phyloP scores from a whole-genome alignment of 2,113 vertebrate genomes.

The Panthera uncia region DNA sequence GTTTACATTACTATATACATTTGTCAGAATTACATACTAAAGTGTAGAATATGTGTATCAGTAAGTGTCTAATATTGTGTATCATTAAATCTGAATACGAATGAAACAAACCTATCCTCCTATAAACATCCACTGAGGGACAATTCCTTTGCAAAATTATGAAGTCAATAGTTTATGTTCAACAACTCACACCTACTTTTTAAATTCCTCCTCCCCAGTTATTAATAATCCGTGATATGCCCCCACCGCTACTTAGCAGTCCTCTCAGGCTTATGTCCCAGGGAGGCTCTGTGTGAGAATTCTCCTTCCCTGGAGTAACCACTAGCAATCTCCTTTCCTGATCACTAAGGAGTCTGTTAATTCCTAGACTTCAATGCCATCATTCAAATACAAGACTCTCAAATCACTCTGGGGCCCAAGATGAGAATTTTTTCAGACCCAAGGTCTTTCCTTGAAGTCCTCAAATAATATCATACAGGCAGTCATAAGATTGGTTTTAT shows the following conservation, averaged over 20 bases:
- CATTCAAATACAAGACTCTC: background rate
- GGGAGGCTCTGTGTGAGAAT: background rate
- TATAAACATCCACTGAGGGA: background rate
- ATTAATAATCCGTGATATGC: background rate
- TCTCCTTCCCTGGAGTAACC: background rate
- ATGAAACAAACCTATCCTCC: background rate
- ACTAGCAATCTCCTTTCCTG: background rate
- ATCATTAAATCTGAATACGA: background rate
- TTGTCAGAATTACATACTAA: background rate
- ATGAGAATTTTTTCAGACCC: background rate
- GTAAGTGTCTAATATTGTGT: background rate
- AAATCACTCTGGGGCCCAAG: background rate
- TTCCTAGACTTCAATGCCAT: background rate
- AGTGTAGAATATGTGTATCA: background rate
- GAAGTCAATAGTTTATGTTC: background rate
- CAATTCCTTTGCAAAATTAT: background rate
- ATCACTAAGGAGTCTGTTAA: background rate
- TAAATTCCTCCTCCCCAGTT: background rate
- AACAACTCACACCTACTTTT: background rate
- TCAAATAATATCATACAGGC: background rate
- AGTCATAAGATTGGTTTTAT: background rate
- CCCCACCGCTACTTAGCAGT: background rate
- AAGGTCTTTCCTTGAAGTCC: background rate
- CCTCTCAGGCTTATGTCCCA: background rate
- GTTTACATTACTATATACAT: background rate